These are phyloP conservation scores for Dendronephthya gigantea DNA, from an alignment of 64 coral and sea anemone genomes.

Conservation along the genomic window DNA sequence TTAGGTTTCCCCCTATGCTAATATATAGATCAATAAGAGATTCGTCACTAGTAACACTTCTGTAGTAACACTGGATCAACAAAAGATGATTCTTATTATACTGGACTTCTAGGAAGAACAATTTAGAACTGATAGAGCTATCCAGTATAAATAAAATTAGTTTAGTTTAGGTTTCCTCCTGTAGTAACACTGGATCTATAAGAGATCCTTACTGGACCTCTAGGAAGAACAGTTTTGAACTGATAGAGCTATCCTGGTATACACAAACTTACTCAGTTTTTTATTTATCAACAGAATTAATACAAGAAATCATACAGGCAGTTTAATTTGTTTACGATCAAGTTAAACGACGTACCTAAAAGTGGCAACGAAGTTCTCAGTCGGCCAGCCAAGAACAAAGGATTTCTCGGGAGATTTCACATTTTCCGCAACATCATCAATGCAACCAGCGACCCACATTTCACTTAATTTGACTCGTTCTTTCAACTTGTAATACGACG, in stretches of 20 bases:
- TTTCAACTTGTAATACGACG: neutral
- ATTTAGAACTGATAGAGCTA: neutral
- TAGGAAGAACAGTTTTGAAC: no score
- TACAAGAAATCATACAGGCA: no score
- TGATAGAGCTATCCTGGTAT: no score
- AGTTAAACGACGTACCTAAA: neutral
- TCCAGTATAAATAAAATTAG: no score
- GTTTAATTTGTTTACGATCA: no score
- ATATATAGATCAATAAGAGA: no score
- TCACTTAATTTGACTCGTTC: neutral
- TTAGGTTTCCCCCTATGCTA: no score
- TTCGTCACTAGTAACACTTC: no score
- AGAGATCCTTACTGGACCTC: no score
- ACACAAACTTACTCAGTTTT: neutral
- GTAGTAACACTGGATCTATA: neutral
- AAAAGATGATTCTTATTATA: neutral
- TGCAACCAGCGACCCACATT: neutral
- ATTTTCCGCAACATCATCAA: neutral
- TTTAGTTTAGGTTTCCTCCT: neutral
- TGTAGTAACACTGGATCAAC: neutral
- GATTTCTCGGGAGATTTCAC: constrained; percentile 10
- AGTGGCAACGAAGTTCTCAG: neutral
- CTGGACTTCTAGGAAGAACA: neutral
- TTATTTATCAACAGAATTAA: no score
- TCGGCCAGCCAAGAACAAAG: neutral